Evolutionary conservation across 2,888 invertebrate genomes (phyloP).

Genomic region (Aromia moschata): DNA sequence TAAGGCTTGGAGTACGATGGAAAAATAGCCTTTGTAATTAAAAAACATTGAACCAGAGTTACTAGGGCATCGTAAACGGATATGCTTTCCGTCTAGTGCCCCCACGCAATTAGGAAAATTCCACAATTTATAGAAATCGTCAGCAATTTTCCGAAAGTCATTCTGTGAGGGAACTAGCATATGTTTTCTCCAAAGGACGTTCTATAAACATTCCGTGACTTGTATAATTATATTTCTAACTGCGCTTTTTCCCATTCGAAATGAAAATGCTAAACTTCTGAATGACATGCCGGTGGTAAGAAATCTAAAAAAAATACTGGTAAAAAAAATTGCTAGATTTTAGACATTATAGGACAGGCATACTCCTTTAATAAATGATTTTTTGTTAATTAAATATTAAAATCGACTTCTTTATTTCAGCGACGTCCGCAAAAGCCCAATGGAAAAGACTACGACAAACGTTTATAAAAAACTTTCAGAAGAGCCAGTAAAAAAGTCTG

Average conservation of each 20-base stretch:
- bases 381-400: not conserved
- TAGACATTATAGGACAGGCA: not conserved
- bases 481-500: conserved; percentile 5
- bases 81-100: conserved; percentile 31
- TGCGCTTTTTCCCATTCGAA: conserved; percentile 32
- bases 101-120: conserved; percentile 30
- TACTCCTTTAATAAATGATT: not conserved
- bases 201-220: conserved; percentile 20
- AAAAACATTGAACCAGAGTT: conserved; percentile 32
- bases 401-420: conserved; percentile 13
- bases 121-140: conserved; percentile 30
- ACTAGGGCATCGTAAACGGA: conserved; percentile 26
- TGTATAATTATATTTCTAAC: conserved; percentile 30
- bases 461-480: conserved; percentile 18
- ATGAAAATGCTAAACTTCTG: conserved; percentile 33
- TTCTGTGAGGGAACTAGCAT: conserved; percentile 26
- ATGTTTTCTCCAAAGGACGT: conserved; percentile 29
- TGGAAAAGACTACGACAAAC: conserved; percentile 23
- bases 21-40: conserved; percentile 38
- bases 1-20: conserved; percentile 39
- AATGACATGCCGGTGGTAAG: conserved; percentile 34
- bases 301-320: conserved; percentile 27
- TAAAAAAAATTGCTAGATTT: not conserved
- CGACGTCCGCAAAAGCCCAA: conserved; percentile 8
- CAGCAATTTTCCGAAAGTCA: conserved; percentile 21